Conservation (phyloP, 2,113 vertebrate genomes). For the Stercorarius parasiticus region DNA sequence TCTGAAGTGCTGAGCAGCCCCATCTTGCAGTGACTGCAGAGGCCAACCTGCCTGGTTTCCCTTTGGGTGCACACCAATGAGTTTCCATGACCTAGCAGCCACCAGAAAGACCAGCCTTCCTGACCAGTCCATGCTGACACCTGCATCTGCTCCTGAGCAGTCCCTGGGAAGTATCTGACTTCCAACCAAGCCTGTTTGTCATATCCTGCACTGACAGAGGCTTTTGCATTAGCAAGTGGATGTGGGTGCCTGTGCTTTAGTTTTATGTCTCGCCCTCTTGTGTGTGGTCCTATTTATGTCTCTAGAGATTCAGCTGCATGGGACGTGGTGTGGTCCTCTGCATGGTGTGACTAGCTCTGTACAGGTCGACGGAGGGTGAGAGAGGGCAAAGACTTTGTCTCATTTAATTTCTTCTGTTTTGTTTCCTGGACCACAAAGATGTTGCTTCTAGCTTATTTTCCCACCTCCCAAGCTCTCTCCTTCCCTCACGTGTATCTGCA, state of each 20-base stretch:
- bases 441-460: neutral
- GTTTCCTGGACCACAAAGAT: neutral
- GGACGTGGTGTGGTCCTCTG: neutral
- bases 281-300: neutral
- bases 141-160: neutral
- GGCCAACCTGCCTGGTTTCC: neutral
- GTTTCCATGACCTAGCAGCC: neutral
- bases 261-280: neutral
- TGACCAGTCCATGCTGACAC: too few species aligned
- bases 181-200: neutral
- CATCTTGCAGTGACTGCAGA: neutral
- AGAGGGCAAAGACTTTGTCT: neutral
- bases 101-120: neutral
- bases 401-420: neutral
- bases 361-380: neutral
- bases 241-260: fast-evolving
- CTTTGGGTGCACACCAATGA: fast-evolving
- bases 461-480: neutral
- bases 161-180: neutral
- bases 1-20: fast-evolving
- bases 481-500: neutral
- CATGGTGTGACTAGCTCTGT: neutral
- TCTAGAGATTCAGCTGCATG: neutral
- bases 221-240: neutral
- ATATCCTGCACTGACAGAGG: neutral